Evolutionary conservation across 2,888 invertebrate genomes (phyloP), one percentile per base, ranked within the genome.

Genomic region (Drosophila nigricruria): DNA sequence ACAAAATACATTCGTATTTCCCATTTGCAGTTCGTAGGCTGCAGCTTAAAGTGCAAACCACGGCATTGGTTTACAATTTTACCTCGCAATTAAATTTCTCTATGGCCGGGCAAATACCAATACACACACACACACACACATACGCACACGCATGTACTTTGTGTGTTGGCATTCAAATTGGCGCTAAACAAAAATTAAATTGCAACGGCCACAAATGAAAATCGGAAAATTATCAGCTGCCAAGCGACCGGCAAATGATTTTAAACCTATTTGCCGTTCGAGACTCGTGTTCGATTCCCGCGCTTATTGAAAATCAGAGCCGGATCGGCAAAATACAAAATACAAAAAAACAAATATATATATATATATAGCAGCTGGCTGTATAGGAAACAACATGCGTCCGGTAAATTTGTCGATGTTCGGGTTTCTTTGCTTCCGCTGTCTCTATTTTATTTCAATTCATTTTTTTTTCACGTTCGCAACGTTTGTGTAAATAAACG

Each of bases 61-160:
- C 70, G 61, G 49, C 36, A 25, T 45, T 58, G 58, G 76, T 75
- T 82, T 81, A 78, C 84, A 77, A 63, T 77, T 86, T 80, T 47
- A 82, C 65, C 81, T 85, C 83, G 63, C 82, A 88, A 88, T 82
- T 82, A 67, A 88, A 82, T 82, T 86, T 73, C 61, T 34, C 43
- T 25, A 59, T 61, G n/a, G 56, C 16, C 45, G 20, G 58, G 40
- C 18, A 65, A 43, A 61, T 42, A 50, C 45, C 47, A 30, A 30
- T 1, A 56, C 61, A 68, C 58, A 38, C n/a, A 27, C 27, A 49
- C 40, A 10, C 61, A 36, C 68, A 59, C 32, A 45, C 34, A 30
- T 58, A 12, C 53, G 20, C 67, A 58, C 30, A 56, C 27, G 16
- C 58, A 42, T 18, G 27, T 12, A 34, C 34, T 40, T 23, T 64